Percentiles rank a stretch among this genome's conserved stretches.
These are phyloP conservation scores for Drosophila anceps DNA, from an alignment of 2,888 invertebrate genomes.

Conservation along the genomic window DNA sequence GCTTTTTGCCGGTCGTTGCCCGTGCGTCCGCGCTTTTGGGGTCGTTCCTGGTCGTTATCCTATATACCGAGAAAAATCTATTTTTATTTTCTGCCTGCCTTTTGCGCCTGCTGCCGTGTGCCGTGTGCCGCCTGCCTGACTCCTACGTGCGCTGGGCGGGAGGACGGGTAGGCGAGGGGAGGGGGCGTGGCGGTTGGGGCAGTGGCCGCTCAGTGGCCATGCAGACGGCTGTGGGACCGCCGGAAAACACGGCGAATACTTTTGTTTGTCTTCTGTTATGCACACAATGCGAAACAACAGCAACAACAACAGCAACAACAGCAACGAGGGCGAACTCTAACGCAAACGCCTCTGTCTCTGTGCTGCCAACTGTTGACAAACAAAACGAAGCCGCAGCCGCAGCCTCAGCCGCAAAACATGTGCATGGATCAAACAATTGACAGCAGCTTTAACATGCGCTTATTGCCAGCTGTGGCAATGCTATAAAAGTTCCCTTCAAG, in stretches of 20 bases:
- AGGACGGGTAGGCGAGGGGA: not conserved
- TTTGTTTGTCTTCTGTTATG: conserved; percentile 39
- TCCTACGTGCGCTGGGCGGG: conserved; percentile 5
- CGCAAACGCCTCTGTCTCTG: conserved; percentile 9
- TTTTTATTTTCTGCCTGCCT: conserved; percentile 70
- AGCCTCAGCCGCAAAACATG: conserved; percentile 23
- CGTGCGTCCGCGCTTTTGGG: conserved; percentile 74
- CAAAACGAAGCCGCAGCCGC: conserved; percentile 37
- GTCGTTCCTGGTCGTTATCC: conserved; percentile 85
- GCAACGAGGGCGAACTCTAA: conserved; percentile 10
- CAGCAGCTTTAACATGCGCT: conserved; percentile 21
- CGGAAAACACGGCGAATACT: conserved; percentile 34
- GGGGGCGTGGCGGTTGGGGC: not conserved
- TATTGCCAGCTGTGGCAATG: not conserved
- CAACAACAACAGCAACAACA: conserved; percentile 12
- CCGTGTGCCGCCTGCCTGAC: conserved; percentile 9
- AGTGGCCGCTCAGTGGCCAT: conserved; percentile 11
- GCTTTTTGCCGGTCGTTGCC: conserved; percentile 74
- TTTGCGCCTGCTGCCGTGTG: conserved; percentile 20
- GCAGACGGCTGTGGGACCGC: conserved; percentile 37
- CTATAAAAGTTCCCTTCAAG: not conserved
- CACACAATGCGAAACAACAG: conserved; percentile 36
- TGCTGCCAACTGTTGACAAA: conserved; percentile 59
- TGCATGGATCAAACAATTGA: conserved; percentile 2
- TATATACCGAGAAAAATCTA: conserved; percentile 84